Percentiles rank a stretch among this genome's conserved stretches.
Conservation (phyloP, 2,113 vertebrate species). For the Muscicapa adusta region DNA sequence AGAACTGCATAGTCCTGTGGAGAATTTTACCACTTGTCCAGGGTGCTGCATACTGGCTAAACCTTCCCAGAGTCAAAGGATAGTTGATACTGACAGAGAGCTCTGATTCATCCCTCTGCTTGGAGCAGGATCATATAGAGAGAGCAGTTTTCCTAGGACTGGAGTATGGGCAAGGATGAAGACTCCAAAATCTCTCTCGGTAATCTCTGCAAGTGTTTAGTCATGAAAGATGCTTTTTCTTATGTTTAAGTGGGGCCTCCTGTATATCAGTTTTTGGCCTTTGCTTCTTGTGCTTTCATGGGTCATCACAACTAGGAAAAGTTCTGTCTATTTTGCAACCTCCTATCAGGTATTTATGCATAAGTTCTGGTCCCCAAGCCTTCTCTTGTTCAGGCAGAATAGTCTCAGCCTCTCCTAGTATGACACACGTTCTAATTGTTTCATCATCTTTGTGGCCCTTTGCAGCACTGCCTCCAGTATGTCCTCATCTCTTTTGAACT, state of each 20-base stretch:
- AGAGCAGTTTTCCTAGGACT: not conserved
- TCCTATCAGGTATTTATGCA: not conserved
- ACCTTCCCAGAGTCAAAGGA: not conserved
- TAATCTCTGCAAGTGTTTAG: not conserved
- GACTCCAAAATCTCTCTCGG: not conserved
- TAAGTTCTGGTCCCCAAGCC: not conserved
- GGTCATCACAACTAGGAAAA: not conserved
- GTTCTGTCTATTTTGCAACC: not conserved
- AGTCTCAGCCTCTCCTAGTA: not conserved
- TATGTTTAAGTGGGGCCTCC: not conserved
- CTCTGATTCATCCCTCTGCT: not conserved
- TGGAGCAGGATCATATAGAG: not conserved
- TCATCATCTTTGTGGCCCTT: not conserved
- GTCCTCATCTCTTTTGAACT: not conserved
- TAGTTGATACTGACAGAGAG: not conserved
- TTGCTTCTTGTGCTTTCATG: not conserved
- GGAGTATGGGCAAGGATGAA: not conserved
- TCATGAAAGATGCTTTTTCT: not conserved
- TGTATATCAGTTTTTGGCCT: not conserved
- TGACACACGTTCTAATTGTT: not conserved
- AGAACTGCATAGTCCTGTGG: not conserved
- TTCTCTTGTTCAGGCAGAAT: not conserved
- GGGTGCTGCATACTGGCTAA: not conserved
- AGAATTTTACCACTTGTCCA: not conserved
- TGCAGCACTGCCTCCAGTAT: not conserved